Evolutionary conservation across 2,888 invertebrate species (phyloP), one percentile per base, ranked within the genome.

Genomic region (Caenorhabditis macrosperma): DNA sequence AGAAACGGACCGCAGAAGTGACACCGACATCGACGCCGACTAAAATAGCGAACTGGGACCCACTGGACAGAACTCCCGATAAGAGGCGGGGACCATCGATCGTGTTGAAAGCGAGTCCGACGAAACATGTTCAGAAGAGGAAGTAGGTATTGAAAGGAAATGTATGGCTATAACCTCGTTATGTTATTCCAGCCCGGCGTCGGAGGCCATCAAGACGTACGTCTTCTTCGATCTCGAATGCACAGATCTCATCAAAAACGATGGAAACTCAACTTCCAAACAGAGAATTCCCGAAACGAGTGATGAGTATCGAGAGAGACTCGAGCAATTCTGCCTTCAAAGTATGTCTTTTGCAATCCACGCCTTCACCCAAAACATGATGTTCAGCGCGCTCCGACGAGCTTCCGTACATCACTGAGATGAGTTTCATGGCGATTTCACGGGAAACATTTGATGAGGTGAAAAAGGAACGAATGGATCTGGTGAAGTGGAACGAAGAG

Each of bases 201-300:
- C 20, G 20, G 71, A 74, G 2, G 12, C 20, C 15, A 59, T 75
- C 52, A 38, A 77, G 52, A 84, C 84, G 7, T 83, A 82, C 60
- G 69, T 88, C 5, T 88, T 88, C 80, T 81, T 86, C 46, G 88
- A 88, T 69, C 66, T 88, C 35, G 88, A 88, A 71, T 86, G 85
- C 50, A 86, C 85, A 3, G 87, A 84, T 12, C 50, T 87, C 15
- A 78, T 86, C 46, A 68, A 44, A 24, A 52, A 66, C n/a, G 57
- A 46, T 20, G 72, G 63, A 5, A 35, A 35, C n/a, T 64, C 63
- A 5, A 20, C 17, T 38, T 48, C 38, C 1, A n/a, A n/a, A 12
- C 30, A 7, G 5, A 17, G 10, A 55, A 35, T 15, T 12, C 26
- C 28, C 17, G 52, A 67, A 9, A 76, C 33, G 28, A 15, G 30